phyloP scores from a whole-genome alignment of 1,140 invertebrate species.

The Cotesia glomerata region DNA sequence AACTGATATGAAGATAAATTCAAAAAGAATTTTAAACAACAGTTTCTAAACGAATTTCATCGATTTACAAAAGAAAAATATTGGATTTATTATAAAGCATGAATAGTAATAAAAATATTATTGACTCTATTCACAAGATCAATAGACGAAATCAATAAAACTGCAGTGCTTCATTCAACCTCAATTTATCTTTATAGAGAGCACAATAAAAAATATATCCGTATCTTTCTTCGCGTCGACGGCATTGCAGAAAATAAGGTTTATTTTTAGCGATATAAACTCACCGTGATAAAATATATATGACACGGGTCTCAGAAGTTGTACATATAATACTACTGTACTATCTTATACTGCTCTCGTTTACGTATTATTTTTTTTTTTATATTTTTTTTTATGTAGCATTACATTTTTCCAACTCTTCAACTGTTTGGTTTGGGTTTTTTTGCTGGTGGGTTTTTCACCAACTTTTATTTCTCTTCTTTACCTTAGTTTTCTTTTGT shows the following conservation, averaged over 20 bases:
- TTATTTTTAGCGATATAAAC: background rate
- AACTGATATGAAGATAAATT: too few relatives aligned
- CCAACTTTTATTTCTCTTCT: background rate
- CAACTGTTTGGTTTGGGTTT: background rate
- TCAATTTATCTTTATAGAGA: background rate
- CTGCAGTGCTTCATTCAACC: background rate
- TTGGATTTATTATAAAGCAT: background rate
- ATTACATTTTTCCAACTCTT: background rate
- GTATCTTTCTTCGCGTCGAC: background rate
- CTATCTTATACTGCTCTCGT: background rate
- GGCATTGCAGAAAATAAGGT: background rate
- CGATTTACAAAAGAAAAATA: too few relatives aligned
- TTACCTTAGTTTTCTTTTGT: constrained; percentile 6
- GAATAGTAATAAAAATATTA: background rate
- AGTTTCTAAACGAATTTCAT: too few relatives aligned
- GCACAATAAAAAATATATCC: background rate
- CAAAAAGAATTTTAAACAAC: too few relatives aligned
- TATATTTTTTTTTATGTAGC: background rate
- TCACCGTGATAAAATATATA: background rate
- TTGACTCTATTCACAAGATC: background rate
- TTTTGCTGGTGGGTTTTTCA: background rate
- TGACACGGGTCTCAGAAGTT: background rate
- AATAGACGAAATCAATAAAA: background rate
- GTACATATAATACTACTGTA: background rate
- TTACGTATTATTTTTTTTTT: background rate